Conservation (phyloP, 2,888 invertebrate species). For the Xylophagus ater region DNA sequence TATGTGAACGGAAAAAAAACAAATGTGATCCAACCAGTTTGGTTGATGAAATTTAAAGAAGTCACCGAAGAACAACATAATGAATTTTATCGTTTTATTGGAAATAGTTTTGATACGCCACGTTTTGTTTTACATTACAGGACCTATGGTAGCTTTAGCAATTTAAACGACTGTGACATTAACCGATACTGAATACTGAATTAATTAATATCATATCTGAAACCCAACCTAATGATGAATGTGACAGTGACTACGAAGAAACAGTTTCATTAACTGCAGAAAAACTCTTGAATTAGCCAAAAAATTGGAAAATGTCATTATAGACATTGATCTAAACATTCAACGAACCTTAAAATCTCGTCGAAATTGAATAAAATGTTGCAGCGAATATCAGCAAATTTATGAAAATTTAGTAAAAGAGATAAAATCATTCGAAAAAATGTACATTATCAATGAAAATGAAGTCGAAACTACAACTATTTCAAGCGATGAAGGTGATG, state of each 20-base stretch:
- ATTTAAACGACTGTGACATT: conserved; percentile 1
- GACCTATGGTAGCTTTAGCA: conserved; percentile 17
- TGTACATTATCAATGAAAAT: too few relatives aligned
- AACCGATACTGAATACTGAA: neutral
- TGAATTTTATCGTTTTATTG: conserved; percentile 85
- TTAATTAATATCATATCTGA: neutral
- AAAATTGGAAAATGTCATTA: neutral
- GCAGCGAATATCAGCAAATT: too few relatives aligned
- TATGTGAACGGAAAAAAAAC: conserved; percentile 78
- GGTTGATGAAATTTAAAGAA: conserved; percentile 85
- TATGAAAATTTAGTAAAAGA: too few relatives aligned
- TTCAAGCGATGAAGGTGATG: too few relatives aligned
- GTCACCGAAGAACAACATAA: conserved; percentile 77
- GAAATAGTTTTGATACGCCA: conserved; percentile 77
- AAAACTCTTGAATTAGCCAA: neutral
- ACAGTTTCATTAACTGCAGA: neutral
- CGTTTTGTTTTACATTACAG: conserved; percentile 86
- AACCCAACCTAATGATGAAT: conserved; percentile 5
- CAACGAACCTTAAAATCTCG: neutral
- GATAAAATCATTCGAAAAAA: too few relatives aligned
- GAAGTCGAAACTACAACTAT: too few relatives aligned
- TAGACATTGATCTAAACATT: conserved; percentile 1
- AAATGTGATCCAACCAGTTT: conserved; percentile 84
- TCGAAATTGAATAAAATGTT: conserved; percentile 1
- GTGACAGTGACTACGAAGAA: conserved; percentile 3